These are phyloP conservation scores for Melanophora roralis DNA, from an alignment of 2,888 invertebrate species.

Conservation along the genomic window DNA sequence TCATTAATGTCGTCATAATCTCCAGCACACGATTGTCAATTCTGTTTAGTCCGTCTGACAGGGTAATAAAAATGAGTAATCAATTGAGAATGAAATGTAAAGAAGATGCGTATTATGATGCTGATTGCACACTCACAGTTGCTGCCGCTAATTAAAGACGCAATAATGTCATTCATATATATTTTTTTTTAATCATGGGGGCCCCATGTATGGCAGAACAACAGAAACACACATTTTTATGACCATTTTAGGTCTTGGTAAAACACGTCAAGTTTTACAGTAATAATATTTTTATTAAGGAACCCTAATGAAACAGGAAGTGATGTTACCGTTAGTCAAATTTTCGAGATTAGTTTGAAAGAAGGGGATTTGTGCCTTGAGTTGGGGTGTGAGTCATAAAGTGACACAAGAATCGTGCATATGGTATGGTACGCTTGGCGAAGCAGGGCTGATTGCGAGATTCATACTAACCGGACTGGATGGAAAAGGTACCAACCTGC, in stretches of 20 bases:
- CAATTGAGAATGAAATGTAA: constrained; percentile 27
- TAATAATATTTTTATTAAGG: constrained; percentile 14
- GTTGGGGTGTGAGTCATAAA: no score
- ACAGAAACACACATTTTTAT: neutral
- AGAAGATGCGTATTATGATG: constrained; percentile 31
- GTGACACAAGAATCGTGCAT: no score
- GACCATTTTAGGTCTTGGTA: neutral
- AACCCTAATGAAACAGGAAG: no score
- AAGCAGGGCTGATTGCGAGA: no score
- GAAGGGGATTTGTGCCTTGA: no score
- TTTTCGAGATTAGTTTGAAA: no score
- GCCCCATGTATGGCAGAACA: constrained; percentile 8
- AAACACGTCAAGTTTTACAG: neutral
- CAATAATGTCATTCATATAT: constrained; percentile 38
- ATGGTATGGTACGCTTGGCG: no score
- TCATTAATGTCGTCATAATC: constrained; percentile 32
- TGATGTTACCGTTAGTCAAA: no score
- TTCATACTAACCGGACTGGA: no score
- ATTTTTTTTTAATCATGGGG: constrained; percentile 7
- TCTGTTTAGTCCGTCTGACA: neutral
- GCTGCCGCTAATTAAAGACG: constrained; percentile 39
- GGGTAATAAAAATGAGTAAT: constrained; percentile 43
- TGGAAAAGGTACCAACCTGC: no score
- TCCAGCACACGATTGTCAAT: neutral
- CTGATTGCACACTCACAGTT: constrained; percentile 12